Base-by-base conservation (phyloP, 1,140 invertebrate species). In the Drosophila mayri region DNA sequence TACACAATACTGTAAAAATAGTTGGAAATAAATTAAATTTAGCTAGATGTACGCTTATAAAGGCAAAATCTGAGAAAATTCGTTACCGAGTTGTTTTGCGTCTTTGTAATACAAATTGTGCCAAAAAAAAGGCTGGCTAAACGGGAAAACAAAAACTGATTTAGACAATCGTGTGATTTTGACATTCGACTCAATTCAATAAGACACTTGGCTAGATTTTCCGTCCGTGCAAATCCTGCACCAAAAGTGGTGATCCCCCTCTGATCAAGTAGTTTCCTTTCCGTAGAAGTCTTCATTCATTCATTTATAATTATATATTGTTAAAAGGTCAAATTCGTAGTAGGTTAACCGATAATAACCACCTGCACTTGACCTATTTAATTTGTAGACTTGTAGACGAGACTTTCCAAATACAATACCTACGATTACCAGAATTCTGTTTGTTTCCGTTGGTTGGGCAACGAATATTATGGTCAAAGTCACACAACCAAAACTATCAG, bases 21-120 rank as follows among this genome's bases (percentile, higher is more conserved):
- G 83, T 88, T 83, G 80, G 76, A 87, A 87, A 87, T 87, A 87
- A 87, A 87, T 70, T 79, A 66, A 66, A 87, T 79, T 88, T 87
- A 87, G 84, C 79, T 87, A 88, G 83, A 83, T 79, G 76, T 88
- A 83, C 64, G 83, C 79, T 88, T 88, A 72, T 88, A 68, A 80
- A 83, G 76, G 84, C 79, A 70, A 88, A 54, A 77, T 68, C 30
- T 35, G 37, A 68, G 28, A 65, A 68, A 16, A 65, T 43, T 66
- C 32, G 35, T 40, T 47, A 63, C 32, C 38, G 25, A 49, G 61
- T 64, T 64, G 62, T 61, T 66, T 52, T 44, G 35, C 35, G 44
- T 63, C 16, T 63, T 20, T 30, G 43, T 41, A 43, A 18, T 40
- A 38, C 35, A 54, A 54, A 37, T 22, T 32, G 61, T 64, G 55